Conservation (phyloP, 2,888 invertebrate genomes). For the Notodonta ziczac region DNA sequence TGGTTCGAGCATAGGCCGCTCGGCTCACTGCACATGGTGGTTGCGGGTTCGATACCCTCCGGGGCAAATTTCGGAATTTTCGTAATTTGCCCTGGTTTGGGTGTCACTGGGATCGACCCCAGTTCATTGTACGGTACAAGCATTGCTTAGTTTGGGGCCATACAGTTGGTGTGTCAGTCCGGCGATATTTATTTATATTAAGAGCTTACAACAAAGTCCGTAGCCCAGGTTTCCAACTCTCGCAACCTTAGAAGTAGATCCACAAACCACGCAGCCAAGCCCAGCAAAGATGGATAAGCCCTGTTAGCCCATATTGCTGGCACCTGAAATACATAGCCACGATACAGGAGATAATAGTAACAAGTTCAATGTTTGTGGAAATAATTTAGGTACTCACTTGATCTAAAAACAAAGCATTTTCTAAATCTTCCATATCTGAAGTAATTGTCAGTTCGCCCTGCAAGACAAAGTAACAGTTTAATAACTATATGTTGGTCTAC, state of each 20-base stretch:
- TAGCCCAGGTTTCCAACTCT: conserved; percentile 96
- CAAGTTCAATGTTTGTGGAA: background rate
- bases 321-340: conserved; percentile 74
- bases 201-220: conserved; percentile 93
- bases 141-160: too few species aligned
- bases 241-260: conserved; percentile 94
- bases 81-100: too few species aligned
- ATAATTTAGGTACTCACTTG: conserved; percentile 75
- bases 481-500: too few species aligned
- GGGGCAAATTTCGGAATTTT: too few species aligned
- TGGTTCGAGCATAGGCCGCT: too few species aligned
- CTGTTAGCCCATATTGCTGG: conserved; percentile 94
- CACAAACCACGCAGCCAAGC: conserved; percentile 96
- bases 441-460: conserved; percentile 98
- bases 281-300: conserved; percentile 96
- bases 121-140: too few species aligned
- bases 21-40: too few species aligned
- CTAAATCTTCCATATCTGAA: conserved; percentile 97
- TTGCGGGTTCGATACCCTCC: too few species aligned
- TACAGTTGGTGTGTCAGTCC: too few species aligned
- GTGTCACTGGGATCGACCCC: too few species aligned
- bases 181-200: background rate
- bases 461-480: conserved; percentile 6
- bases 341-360: too few species aligned
- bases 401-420: conserved; percentile 96